Base-by-base conservation (phyloP, 2,113 vertebrate species). In the Microcebus jonahi region DNA sequence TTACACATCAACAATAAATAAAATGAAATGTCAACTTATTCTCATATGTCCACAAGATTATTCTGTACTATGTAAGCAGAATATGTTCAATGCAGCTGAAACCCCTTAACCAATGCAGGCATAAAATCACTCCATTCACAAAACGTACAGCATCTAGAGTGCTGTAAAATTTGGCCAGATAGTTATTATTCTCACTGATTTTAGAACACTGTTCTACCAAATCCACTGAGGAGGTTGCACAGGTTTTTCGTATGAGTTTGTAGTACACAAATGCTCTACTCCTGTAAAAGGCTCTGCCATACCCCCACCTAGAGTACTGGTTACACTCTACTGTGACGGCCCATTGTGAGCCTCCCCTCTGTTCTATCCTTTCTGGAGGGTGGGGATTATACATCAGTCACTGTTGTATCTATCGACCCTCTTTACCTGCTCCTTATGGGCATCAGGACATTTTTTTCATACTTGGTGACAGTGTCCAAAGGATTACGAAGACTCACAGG, bases 11-110 rank as follows among this genome's bases (percentile, higher is more conserved):
- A 87, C 70, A 93, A 88, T 79, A 84, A 81, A 85, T 63, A 88
- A 83, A 90, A 96, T 86, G 88, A 92, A 94, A 97, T 91, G 91
- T 81, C 80, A 86, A 36, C 81, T 90, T 75, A 90, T 77, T 87
- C 45, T 86, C 68, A 8, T n/a, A 45, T 13, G 23, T 57, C 81
- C 70, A 48, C 67, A 65, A 81, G 61, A 95, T 73, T 73, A 88
- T 42, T 92, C 45, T 45, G 67, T 10, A 50, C 42, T 82, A 55
- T 61, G 36, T 55, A 87, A 63, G n/a, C 67, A 76, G 39, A 85
- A 7, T 65, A 71, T 90, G 89, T 93, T 90, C 77, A 87, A 48
- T 77, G 83, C 15, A 91, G 57, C 57, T 82, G 84, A 84, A 53
- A 90, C 59, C 65, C 59, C 80, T 42, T 61, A 82, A 39, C 36